Conservation (phyloP, 2,888 invertebrate genomes). For the Thumatha senex region DNA sequence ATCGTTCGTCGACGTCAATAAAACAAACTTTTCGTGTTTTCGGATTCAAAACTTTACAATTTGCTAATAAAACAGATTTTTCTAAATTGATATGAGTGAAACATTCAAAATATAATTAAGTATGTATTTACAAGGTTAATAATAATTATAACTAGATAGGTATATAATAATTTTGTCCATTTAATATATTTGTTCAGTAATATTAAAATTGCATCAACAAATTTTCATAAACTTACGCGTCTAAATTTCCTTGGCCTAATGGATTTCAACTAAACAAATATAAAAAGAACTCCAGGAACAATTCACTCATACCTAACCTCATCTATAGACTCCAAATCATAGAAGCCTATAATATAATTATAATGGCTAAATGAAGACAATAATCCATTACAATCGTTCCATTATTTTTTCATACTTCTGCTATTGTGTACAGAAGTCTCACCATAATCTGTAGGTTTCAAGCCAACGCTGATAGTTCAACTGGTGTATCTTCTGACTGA, state of each 20-base stretch:
- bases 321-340: constrained; percentile 31
- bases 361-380: constrained; percentile 31
- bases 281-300: constrained; percentile 32
- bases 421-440: no score
- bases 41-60: constrained; percentile 71
- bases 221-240: constrained; percentile 51
- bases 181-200: constrained; percentile 48
- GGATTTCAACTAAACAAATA: constrained; percentile 31
- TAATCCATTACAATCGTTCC: constrained; percentile 33
- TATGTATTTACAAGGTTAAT: constrained; percentile 71
- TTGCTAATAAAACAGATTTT: constrained; percentile 74
- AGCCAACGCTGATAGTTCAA: no score
- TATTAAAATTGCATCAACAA: constrained; percentile 51
- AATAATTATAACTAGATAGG: constrained; percentile 62
- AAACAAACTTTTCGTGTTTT: constrained; percentile 72
- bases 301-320: constrained; percentile 44
- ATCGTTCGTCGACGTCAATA: constrained; percentile 76
- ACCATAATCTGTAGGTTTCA: no score
- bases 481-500: no score
- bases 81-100: constrained; percentile 81
- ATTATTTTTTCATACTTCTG: constrained; percentile 9
- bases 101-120: constrained; percentile 76
- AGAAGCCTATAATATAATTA: constrained; percentile 27
- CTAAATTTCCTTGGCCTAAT: constrained; percentile 62
- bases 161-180: constrained; percentile 54